Evolutionary conservation across 2,113 vertebrate species (phyloP).

Genomic region (Ascaphus truei): DNA sequence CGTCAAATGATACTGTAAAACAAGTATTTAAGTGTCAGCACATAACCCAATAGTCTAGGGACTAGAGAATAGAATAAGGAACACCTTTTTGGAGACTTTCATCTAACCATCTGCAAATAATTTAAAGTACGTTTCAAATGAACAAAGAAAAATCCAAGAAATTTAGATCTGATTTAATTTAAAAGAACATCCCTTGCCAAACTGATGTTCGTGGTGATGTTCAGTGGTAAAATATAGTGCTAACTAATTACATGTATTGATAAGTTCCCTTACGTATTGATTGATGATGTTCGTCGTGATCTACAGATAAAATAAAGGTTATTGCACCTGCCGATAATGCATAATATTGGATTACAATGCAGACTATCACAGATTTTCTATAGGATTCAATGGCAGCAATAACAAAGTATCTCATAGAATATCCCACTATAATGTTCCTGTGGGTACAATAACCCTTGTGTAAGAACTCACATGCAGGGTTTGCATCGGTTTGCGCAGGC

Average conservation of each 20-base stretch:
- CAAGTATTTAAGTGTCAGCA: conserved; percentile 77
- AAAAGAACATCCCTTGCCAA: conserved; percentile 30
- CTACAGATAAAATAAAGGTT: not conserved
- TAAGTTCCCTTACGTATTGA: conserved; percentile 58
- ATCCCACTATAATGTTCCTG: too few relatives aligned
- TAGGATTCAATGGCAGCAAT: too few relatives aligned
- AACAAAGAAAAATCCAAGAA: conserved; percentile 27
- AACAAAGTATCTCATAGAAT: too few relatives aligned
- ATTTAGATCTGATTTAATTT: conserved; percentile 5
- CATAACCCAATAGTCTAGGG: conserved; percentile 61
- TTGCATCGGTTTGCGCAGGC: too few relatives aligned
- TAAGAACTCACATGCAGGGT: too few relatives aligned
- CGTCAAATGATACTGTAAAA: conserved; percentile 80
- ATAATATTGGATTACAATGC: too few relatives aligned
- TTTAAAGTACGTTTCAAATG: conserved; percentile 62
- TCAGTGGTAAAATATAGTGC: conserved; percentile 50
- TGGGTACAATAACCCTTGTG: too few relatives aligned
- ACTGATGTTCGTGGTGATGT: conserved; percentile 50
- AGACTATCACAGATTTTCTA: too few relatives aligned
- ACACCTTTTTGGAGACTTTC: conserved; percentile 65
- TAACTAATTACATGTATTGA: conserved; percentile 51
- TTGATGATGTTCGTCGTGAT: conserved; percentile 48
- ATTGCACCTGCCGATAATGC: too few relatives aligned
- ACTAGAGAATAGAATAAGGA: conserved; percentile 57
- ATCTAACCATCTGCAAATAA: conserved; percentile 76